Evolutionary conservation across 2,888 invertebrate genomes (phyloP).

Genomic region (Luperina testacea): DNA sequence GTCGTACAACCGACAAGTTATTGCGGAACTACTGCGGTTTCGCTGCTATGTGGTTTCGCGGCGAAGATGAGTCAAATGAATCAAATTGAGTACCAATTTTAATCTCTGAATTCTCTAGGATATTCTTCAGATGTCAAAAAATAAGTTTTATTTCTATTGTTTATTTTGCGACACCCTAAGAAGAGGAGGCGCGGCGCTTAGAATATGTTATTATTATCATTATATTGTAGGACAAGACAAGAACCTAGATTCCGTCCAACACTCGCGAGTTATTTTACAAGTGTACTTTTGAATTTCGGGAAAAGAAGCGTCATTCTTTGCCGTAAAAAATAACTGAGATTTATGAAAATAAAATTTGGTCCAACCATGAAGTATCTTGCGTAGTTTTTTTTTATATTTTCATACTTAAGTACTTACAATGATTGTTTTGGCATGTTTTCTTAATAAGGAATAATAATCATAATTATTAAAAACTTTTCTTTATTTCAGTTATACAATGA

Average conservation of each 20-base stretch:
- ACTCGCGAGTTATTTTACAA: constrained; percentile 12
- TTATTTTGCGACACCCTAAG: neutral
- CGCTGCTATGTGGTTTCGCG: no score
- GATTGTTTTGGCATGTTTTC: neutral
- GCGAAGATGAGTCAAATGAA: no score
- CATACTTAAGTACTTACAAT: neutral
- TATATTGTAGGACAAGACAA: constrained; percentile 4
- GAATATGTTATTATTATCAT: constrained; percentile 14
- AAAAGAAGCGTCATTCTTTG: constrained; percentile 17
- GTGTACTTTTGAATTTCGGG: constrained; percentile 16
- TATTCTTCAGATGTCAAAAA: no score
- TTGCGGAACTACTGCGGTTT: no score
- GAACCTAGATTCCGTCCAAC: constrained; percentile 1
- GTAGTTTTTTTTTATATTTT: neutral
- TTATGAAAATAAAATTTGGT: neutral
- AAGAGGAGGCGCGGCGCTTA: neutral
- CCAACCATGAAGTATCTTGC: neutral
- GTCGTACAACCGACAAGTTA: no score
- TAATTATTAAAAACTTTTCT: neutral
- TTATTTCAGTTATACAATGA: neutral
- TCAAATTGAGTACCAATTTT: no score
- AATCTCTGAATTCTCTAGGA: no score
- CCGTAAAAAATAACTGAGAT: neutral
- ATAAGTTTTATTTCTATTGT: neutral
- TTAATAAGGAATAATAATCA: neutral